phyloP scores from a whole-genome alignment of 2,113 vertebrate species.

The Stercorarius parasiticus region DNA sequence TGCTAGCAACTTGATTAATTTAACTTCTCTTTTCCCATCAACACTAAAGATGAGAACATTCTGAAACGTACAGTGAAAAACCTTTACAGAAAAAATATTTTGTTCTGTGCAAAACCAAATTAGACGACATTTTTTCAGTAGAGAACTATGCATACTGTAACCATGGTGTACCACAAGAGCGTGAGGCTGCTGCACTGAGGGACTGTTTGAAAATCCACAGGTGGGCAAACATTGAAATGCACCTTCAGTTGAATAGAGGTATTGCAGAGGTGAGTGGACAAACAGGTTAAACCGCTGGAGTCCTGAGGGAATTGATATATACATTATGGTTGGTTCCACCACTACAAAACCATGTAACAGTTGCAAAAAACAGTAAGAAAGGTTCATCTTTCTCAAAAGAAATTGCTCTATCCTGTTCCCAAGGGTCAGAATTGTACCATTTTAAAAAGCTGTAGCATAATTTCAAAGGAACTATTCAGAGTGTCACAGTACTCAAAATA shows the following conservation, averaged over 20 bases:
- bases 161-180: not conserved
- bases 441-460: not conserved
- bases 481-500: not conserved
- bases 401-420: not conserved
- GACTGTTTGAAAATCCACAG: not conserved
- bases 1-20: not conserved
- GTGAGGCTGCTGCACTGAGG: not conserved
- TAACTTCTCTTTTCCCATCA: not conserved
- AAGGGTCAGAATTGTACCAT: not conserved
- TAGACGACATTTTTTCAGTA: fast-evolving
- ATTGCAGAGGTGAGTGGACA: not conserved
- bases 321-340: not conserved
- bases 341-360: not conserved
- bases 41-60: not conserved
- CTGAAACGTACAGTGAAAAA: not conserved
- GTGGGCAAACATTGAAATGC: not conserved
- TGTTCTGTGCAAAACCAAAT: not conserved
- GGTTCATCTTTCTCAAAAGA: not conserved
- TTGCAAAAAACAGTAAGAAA: not conserved
- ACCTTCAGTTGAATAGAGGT: not conserved
- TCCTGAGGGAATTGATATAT: not conserved
- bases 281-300: not conserved
- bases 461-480: not conserved
- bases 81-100: not conserved
- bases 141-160: not conserved